These are phyloP conservation scores for Kobus ellipsiprymnus DNA, from an alignment of 2,113 vertebrate genomes.

Conservation along the genomic window DNA sequence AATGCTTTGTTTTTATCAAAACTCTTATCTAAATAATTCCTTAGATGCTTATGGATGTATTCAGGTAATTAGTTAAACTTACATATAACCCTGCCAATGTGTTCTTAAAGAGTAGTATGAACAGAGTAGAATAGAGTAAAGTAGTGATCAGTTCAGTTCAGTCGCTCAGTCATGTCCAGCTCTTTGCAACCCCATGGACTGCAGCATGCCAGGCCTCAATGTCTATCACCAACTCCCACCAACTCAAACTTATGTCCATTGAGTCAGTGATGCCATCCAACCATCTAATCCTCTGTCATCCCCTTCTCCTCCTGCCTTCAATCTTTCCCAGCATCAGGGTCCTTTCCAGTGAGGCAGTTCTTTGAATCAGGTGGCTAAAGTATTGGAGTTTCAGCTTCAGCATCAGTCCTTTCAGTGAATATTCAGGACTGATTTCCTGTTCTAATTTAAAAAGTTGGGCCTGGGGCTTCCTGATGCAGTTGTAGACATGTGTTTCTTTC, in stretches of 20 bases:
- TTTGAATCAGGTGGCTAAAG: neutral
- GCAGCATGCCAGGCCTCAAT: neutral
- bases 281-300: neutral
- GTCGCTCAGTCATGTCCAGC: neutral
- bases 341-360: neutral
- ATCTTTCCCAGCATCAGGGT: neutral
- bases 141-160: neutral
- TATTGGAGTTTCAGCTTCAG: neutral
- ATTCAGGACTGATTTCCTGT: neutral
- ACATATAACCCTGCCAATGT: neutral
- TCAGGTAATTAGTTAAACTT: neutral
- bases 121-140: neutral
- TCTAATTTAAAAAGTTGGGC: neutral
- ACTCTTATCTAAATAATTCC: neutral
- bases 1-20: constrained; percentile 3
- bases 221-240: neutral
- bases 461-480: neutral
- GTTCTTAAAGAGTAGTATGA: neutral
- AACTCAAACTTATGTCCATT: neutral
- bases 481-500: neutral
- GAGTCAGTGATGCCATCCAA: neutral
- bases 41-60: neutral
- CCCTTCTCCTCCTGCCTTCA: neutral
- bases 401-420: neutral
- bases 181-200: neutral